Conservation (phyloP, 1,140 invertebrate species). For the Drosophila ficusphila region DNA sequence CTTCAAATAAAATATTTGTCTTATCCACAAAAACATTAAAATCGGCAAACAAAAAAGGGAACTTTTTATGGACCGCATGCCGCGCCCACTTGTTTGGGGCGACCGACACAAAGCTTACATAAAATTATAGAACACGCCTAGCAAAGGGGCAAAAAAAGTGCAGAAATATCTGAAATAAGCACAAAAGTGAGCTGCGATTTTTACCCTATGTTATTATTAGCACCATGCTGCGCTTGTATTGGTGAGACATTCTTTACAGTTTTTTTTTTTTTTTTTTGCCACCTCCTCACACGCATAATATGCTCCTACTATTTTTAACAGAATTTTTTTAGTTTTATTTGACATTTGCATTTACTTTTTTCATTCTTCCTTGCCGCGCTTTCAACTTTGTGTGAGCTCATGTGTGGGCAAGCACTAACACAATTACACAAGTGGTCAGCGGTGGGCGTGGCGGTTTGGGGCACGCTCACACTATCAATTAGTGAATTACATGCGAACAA, state of each 20-base stretch:
- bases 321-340: conserved; percentile 72
- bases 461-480: conserved; percentile 77
- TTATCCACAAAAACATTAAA: conserved; percentile 23
- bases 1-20: conserved; percentile 36
- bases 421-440: conserved; percentile 61
- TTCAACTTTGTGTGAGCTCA: conserved; percentile 23
- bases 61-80: conserved; percentile 34
- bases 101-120: conserved; percentile 43
- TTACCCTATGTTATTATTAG: conserved; percentile 53
- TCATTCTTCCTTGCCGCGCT: conserved; percentile 26
- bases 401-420: conserved; percentile 60
- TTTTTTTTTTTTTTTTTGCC: conserved; percentile 6
- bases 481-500: conserved; percentile 79
- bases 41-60: not conserved
- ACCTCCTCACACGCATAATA: conserved; percentile 49
- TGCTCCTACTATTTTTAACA: conserved; percentile 70
- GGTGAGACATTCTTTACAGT: conserved; percentile 5
- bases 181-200: conserved; percentile 51
- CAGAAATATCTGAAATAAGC: conserved; percentile 57
- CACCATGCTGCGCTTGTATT: conserved; percentile 14
- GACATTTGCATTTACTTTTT: conserved; percentile 47
- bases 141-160: conserved; percentile 18
- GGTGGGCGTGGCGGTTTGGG: not conserved
- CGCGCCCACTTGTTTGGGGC: conserved; percentile 51
- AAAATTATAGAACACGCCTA: conserved; percentile 63